Evolutionary conservation across 1,140 invertebrate species (phyloP), one percentile per base, ranked within the genome.

Genomic region (Chironomus striatipennis): DNA sequence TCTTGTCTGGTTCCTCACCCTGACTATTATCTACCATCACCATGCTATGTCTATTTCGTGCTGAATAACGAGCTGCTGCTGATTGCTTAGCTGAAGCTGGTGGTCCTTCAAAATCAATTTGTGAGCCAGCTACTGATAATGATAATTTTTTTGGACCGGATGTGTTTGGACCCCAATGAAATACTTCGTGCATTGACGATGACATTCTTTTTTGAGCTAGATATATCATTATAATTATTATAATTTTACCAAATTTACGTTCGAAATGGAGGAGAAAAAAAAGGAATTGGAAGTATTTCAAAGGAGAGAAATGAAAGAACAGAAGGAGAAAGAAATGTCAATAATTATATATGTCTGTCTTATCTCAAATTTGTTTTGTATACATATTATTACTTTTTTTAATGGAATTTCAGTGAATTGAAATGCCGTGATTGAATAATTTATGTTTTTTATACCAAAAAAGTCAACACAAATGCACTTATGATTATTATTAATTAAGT

Each of bases 101-200:
- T 20, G 79, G 81, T 76, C 79, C 81, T 79, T 82, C 81, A 77
- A 82, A 82, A 79, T 82, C 81, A 70, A 82, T 82, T 76, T 82
- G 81, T 76, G 77, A 78, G 74, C 79, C 78, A 74, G 79, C 80
- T 76, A 82, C 79, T 20, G 80, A 82, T 42, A 82, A 77, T 73
- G 81, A 81, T 74, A 79, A 81, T 74, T 80, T 78, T 78, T 82
- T 82, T 43, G 81, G 81, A 73, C 82, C 79, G 81, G 83, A 82
- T 83, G 86, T 85, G 79, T 84, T 84, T 82, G 85, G 84, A 74
- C 80, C 87, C 89, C 89, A 90, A 86, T 89, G 88, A 83, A 90
- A 89, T 78, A 90, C 88, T 85, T 90, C 89, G 84, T 90, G 90
- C 88, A 90, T 90, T 80, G 89, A 90, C 82, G 88, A 87, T 81